phyloP scores from a whole-genome alignment of 2,888 invertebrate species.

The Chydorus sphaericus region DNA sequence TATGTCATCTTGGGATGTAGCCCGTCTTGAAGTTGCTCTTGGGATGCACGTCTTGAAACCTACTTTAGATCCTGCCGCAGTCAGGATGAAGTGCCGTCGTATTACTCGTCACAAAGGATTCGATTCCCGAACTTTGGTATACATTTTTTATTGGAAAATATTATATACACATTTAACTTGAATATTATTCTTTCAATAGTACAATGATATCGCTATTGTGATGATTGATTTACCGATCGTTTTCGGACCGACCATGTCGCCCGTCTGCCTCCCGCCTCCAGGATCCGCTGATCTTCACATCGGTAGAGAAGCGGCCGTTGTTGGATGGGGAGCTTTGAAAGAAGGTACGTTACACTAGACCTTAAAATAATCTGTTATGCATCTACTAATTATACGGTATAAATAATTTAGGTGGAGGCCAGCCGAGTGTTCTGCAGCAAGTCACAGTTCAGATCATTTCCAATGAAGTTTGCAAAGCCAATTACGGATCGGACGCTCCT shows the following conservation, averaged over 20 bases:
- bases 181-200: constrained; percentile 9
- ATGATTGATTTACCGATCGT: constrained; percentile 18
- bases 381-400: background rate
- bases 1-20: constrained; percentile 14
- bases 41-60: constrained; percentile 49
- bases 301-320: constrained; percentile 14
- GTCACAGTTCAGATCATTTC: constrained; percentile 72
- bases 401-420: constrained; percentile 49
- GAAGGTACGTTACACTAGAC: constrained; percentile 42
- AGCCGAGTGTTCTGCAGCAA: constrained; percentile 64
- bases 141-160: constrained; percentile 21
- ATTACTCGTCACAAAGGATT: constrained; percentile 71
- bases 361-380: background rate
- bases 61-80: constrained; percentile 59
- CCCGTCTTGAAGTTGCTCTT: constrained; percentile 9
- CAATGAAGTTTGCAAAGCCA: constrained; percentile 56
- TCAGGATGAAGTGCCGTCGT: constrained; percentile 54
- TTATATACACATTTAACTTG: background rate
- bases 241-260: constrained; percentile 16
- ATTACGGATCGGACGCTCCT: constrained; percentile 73
- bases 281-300: constrained; percentile 15
- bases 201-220: constrained; percentile 16
- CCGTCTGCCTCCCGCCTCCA: constrained; percentile 21
- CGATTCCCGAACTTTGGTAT: constrained; percentile 66
- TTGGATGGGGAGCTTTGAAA: constrained; percentile 46